A percentile compares a stretch with the other conserved stretches of the same genome.
Conservation (phyloP, 1,140 invertebrate species). For the Forficula auricularia region DNA sequence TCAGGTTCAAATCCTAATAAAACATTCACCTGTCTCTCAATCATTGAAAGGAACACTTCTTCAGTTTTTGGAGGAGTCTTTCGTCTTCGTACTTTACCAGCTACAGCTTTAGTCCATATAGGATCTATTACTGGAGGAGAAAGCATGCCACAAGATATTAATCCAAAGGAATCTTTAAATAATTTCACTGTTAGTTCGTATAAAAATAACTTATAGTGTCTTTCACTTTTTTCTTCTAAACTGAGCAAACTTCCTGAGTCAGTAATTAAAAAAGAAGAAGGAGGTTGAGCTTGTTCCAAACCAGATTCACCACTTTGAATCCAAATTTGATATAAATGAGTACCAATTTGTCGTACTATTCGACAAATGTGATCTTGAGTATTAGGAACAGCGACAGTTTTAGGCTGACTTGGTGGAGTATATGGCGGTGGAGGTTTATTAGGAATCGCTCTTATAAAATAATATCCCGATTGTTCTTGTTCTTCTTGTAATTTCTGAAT, state of each 20-base stretch:
- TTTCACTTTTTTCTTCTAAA: background rate
- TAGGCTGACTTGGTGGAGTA: conserved; percentile 30
- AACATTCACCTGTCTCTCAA: conserved; percentile 33
- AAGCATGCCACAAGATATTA: conserved; percentile 14
- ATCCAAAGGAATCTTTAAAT: conserved; percentile 27
- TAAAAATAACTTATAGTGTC: conserved; percentile 31
- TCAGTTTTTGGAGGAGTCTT: conserved; percentile 23
- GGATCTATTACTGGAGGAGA: conserved; percentile 36
- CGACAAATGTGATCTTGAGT: conserved; percentile 1
- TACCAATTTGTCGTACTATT: conserved; percentile 27
- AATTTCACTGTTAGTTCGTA: conserved; percentile 48
- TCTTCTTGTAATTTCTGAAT: conserved; percentile 33
- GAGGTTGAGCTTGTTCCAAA: conserved; percentile 10
- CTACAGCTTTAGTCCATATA: conserved; percentile 23
- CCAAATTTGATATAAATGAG: conserved; percentile 28
- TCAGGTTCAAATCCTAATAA: conserved; percentile 37
- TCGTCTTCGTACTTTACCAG: conserved; percentile 17
- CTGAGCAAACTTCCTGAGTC: background rate
- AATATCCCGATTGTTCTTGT: conserved; percentile 23
- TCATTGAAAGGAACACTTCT: conserved; percentile 29
- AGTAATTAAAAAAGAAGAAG: conserved; percentile 1
- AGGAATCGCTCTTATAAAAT: conserved; percentile 44
- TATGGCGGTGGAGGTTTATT: conserved; percentile 56
- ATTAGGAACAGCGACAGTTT: background rate
- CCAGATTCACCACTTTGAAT: conserved; percentile 27